phyloP scores from a whole-genome alignment of 2,888 invertebrate species.

The Andrena marginata region DNA sequence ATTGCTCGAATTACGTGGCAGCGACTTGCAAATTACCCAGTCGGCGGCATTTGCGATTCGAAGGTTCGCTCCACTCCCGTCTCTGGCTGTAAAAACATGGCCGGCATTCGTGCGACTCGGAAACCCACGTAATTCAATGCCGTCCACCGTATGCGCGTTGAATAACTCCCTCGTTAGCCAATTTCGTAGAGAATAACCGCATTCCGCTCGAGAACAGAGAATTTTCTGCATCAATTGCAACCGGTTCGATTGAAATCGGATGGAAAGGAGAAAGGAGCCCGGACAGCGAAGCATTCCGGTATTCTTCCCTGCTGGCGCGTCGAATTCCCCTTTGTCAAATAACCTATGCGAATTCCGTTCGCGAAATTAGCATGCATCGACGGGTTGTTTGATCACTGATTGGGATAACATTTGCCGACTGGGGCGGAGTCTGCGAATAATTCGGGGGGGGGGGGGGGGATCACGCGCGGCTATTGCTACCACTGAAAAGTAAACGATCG shows the following conservation, averaged over 20 bases:
- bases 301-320: too few relatives aligned
- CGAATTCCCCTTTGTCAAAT: not conserved
- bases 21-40: slow-evolving; percentile 27
- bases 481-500: not conserved
- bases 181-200: not conserved
- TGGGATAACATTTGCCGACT: not conserved
- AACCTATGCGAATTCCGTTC: not conserved
- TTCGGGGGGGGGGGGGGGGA: not conserved
- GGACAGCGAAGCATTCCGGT: not conserved
- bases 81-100: not conserved
- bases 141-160: not conserved
- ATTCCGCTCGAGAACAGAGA: not conserved
- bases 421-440: not conserved
- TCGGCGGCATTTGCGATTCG: not conserved
- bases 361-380: not conserved
- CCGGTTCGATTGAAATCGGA: not conserved
- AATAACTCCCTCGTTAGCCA: slow-evolving; percentile 17
- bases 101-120: too few relatives aligned
- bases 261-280: not conserved
- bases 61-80: slow-evolving; percentile 2
- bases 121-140: too few relatives aligned
- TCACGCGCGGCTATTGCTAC: not conserved
- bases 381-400: not conserved
- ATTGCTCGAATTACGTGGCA: slow-evolving; percentile 16
- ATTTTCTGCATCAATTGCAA: not conserved